Evolutionary conservation across 2,888 invertebrate genomes (phyloP).

Genomic region (Melanostoma mellinum): DNA sequence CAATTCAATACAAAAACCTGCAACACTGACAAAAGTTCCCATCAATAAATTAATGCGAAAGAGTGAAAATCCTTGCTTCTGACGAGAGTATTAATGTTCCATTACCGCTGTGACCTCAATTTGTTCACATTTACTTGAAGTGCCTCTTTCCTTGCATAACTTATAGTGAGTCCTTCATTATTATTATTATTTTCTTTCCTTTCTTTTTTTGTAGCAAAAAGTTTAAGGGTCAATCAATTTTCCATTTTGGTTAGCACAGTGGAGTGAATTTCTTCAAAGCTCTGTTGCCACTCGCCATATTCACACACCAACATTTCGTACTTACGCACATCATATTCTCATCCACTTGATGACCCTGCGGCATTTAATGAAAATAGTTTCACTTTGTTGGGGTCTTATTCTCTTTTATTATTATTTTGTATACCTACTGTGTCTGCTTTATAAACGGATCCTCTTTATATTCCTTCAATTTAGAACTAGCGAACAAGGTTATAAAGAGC

Average conservation of each 20-base stretch:
- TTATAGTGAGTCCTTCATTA: no score
- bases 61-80: neutral
- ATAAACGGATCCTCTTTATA: constrained; percentile 13
- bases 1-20: no score
- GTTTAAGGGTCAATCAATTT: constrained; percentile 28
- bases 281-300: neutral
- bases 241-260: neutral
- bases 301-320: neutral
- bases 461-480: constrained; percentile 6
- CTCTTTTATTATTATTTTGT: constrained; percentile 15
- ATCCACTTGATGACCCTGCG: constrained; percentile 39
- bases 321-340: constrained; percentile 9
- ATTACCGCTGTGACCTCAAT: neutral
- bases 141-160: neutral
- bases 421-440: neutral
- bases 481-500: constrained; percentile 11
- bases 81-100: neutral
- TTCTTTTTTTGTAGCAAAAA: neutral
- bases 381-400: constrained; percentile 6
- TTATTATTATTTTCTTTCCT: no score
- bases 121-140: neutral
- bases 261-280: neutral
- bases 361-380: constrained; percentile 55
- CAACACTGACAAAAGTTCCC: no score
- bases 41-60: no score